Conservation (phyloP, 2,113 vertebrate genomes). For the Miniopterus natalensis region DNA sequence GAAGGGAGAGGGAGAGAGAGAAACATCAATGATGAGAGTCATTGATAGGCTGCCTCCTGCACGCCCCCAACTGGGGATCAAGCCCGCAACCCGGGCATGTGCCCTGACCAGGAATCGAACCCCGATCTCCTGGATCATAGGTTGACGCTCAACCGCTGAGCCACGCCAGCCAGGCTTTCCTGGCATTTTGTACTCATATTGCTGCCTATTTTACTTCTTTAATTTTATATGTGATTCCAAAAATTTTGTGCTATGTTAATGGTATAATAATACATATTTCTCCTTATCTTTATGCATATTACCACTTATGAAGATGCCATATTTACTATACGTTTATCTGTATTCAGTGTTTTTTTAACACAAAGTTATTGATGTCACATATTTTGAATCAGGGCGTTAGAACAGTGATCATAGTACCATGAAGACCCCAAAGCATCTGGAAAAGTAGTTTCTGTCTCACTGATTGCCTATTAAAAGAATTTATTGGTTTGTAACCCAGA, state of each 20-base stretch:
- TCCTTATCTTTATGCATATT: background rate
- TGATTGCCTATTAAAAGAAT: slow-evolving; percentile 56
- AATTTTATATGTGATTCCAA: background rate
- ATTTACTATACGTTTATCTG: background rate
- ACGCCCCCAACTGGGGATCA: too few relatives aligned
- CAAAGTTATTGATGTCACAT: background rate
- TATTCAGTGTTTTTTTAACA: background rate
- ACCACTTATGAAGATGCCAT: background rate
- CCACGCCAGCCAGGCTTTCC: too few relatives aligned
- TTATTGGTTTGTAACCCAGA: slow-evolving; percentile 73
- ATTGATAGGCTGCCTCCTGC: too few relatives aligned
- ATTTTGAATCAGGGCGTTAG: slow-evolving; percentile 25
- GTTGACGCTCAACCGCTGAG: too few relatives aligned
- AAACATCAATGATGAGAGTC: too few relatives aligned
- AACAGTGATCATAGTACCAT: background rate
- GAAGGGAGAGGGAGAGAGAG: too few relatives aligned
- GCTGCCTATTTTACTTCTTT: background rate
- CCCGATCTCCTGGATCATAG: too few relatives aligned
- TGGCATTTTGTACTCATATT: background rate
- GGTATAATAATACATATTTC: background rate
- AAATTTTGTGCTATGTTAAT: background rate
- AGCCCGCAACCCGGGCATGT: too few relatives aligned
- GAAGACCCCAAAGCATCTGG: slow-evolving; percentile 63
- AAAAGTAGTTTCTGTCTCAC: slow-evolving; percentile 68
- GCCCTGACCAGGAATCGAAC: too few relatives aligned